Base-by-base conservation (phyloP, 2,888 invertebrate species). In the Coenonympha arcania region DNA sequence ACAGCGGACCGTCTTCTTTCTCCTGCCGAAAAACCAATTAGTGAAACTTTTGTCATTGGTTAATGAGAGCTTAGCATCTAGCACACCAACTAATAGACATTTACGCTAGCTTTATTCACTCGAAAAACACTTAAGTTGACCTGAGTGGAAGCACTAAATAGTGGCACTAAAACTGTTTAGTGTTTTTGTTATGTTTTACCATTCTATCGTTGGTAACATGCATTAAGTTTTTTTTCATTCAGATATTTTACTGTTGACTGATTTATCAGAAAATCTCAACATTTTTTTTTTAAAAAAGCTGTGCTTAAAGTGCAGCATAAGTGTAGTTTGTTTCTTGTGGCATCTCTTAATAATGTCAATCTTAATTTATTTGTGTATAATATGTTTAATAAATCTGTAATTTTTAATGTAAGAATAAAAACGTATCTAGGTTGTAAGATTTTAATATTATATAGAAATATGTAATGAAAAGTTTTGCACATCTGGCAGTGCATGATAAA, bases 1-100 rank as follows among this genome's bases (percentile, higher is more conserved):
- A 92, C 53, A 95, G 83, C 37, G 94, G 93, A 16, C 85, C 85
- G 54, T 85, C 85, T 62, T 84, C 85, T 54, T 83, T 86, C 67
- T 84, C 85, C 85, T 86, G 68, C 8, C 19, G 19, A 19, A 41
- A 41, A 28, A 19, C 19, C 30, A 41, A 41, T 41, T 30, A 41
- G 41, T 41, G 41, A 30, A 19, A 6, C 28, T 30, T 41, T 30
- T 41, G 28, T 41, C 11, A 4, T 15, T 15, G n/a, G 18, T 11
- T 19, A 18, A 41, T 18, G 41, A n/a, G 16, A 30, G 4, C 11
- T 28, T 11, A 18, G 26, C 13, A 19, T 8, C 6, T 30, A 18
- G 28, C 30, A 30, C 19, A 28, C 30, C 5, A 11, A 11, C 8
- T 41, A 41, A 41, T 30, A 28, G 26, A 6, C 5, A 28, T 41